These are phyloP conservation scores for Crenuchus spilurus DNA, from an alignment of 2,797 vertebrate species.

Conservation along the genomic window DNA sequence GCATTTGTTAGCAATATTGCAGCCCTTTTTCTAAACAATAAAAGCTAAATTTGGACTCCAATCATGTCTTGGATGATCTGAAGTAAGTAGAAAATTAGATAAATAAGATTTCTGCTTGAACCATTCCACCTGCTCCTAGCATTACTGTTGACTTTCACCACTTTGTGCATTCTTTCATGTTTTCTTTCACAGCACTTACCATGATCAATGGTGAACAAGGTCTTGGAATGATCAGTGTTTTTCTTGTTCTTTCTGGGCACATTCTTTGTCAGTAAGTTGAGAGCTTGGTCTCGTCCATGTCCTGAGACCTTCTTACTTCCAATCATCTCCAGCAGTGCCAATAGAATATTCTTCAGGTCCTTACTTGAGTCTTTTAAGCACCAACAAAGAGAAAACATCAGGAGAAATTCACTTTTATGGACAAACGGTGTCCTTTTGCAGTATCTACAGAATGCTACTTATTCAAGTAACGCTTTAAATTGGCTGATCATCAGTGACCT, in stretches of 20 bases:
- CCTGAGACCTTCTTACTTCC: conserved; percentile 89
- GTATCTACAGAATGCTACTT: no score
- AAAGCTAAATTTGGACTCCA: no score
- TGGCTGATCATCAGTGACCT: no score
- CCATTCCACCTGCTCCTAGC: no score
- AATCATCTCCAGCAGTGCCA: conserved; percentile 89
- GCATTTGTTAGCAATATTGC: no score
- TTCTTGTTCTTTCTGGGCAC: conserved; percentile 86
- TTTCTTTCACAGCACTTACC: conserved; percentile 73
- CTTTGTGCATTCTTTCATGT: not conserved
- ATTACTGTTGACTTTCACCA: not conserved
- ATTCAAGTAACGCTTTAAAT: no score
- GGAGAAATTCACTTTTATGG: not conserved
- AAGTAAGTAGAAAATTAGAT: no score
- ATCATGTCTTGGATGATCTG: no score
- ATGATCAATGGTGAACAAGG: conserved; percentile 88
- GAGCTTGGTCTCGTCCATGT: conserved; percentile 90
- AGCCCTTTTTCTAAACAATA: no score
- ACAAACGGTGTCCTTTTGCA: not conserved
- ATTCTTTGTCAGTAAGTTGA: conserved; percentile 93
- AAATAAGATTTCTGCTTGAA: no score
- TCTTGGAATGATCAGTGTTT: conserved; percentile 80
- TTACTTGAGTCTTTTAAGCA: conserved; percentile 83
- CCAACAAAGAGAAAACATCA: conserved; percentile 3
- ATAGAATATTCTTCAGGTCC: conserved; percentile 87